Evolutionary conservation across 2,113 vertebrate species (phyloP).

Genomic region (Neogale vison): DNA sequence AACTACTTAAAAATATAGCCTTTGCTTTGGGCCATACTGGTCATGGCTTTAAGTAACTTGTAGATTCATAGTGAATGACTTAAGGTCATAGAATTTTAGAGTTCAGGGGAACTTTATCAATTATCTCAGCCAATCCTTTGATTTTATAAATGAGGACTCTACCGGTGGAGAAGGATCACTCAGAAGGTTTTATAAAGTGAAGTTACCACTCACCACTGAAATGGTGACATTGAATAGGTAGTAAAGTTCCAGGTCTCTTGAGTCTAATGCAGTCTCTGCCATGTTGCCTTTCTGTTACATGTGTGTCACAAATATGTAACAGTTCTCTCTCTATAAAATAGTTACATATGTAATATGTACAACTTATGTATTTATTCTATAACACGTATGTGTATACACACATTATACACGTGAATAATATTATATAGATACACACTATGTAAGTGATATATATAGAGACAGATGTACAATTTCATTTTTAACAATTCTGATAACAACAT

Average conservation of each 20-base stretch:
- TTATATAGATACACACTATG: background rate
- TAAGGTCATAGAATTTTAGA: background rate
- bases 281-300: background rate
- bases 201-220: background rate
- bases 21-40: background rate
- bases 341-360: background rate
- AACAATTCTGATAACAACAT: background rate
- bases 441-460: background rate
- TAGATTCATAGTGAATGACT: background rate
- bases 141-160: background rate
- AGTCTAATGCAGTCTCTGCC: background rate
- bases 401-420: background rate
- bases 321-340: background rate
- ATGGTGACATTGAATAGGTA: background rate
- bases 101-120: background rate
- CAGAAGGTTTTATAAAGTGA: background rate
- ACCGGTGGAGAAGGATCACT: background rate
- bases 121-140: background rate
- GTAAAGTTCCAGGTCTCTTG: background rate
- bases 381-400: background rate
- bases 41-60: background rate
- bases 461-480: background rate
- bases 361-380: background rate
- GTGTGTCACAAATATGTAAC: background rate
- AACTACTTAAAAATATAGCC: background rate